Evolutionary conservation across 2,888 invertebrate genomes (phyloP), one percentile per base, ranked within the genome.

Genomic region (Bhutanitis thaidina): DNA sequence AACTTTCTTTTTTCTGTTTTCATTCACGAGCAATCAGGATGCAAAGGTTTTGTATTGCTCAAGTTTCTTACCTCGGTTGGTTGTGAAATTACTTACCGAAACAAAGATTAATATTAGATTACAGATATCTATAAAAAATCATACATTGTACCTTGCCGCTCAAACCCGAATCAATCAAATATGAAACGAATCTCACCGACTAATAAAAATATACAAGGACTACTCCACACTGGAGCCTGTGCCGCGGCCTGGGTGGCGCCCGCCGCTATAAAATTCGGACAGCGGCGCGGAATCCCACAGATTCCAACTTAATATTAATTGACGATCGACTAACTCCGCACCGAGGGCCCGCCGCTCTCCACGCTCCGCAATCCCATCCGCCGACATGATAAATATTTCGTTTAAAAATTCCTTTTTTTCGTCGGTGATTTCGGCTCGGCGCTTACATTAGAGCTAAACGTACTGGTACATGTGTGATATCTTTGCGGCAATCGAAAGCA

Each of bases 181-280:
- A n/a, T n/a, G n/a, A n/a, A n/a, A n/a, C n/a, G n/a, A n/a, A n/a
- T n/a, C n/a, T n/a, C n/a, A n/a, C 8, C 1, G 7, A 27, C 5
- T 4, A 27, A 8, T 4, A 8, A 27, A 27, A 27, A 4, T 27
- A 27, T 27, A 7, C 7, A 8, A 4, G 27, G 39, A 12, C 67
- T 38, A 48, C 79, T 86, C 83, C 57, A 75, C 43, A 0, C 7
- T 0, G 37, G 13, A 7, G 55, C 30, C 34, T 73, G 64, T 62
- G 10, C 74, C 64, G 53, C 77, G 62, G 84, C 85, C 74, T 87
- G 88, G 88, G 88, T 87, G 88, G 88, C 88, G 87, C 87, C 87
- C 77, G 83, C 77, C 84, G 81, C 87, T 84, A 89, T 89, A 89
- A 88, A 89, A 88, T 88, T 88, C 86, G 88, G 86, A 84, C 86